Evolutionary conservation across 2,888 invertebrate species (phyloP).

Genomic region (Hydraecia micacea): DNA sequence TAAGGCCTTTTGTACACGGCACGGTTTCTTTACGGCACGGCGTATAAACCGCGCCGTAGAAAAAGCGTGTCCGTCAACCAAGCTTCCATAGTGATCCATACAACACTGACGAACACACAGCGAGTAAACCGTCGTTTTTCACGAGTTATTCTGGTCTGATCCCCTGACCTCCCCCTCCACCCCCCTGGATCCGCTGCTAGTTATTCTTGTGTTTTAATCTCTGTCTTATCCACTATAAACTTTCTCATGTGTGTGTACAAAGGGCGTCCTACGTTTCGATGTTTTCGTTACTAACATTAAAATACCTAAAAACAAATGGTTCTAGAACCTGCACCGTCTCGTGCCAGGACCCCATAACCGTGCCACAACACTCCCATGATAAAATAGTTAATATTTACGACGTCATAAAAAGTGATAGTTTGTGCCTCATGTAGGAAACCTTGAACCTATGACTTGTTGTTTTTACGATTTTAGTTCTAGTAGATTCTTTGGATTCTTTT

Average conservation of each 20-base stretch:
- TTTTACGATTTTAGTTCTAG: constrained; percentile 18
- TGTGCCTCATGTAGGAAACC: constrained; percentile 32
- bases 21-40: no score
- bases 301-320: constrained; percentile 30
- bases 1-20: not conserved
- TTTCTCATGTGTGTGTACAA: not conserved
- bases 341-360: constrained; percentile 53
- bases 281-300: not conserved
- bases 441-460: constrained; percentile 36
- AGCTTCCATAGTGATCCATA: not conserved
- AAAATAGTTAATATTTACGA: constrained; percentile 57
- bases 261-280: not conserved
- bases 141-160: no score
- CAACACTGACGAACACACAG: not conserved
- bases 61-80: not conserved
- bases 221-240: no score
- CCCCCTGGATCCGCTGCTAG: no score
- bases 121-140: not conserved
- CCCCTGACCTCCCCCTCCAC: no score
- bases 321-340: constrained; percentile 32
- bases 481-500: not conserved
- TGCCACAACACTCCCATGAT: constrained; percentile 55
- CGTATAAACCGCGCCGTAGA: not conserved
- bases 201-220: no score
- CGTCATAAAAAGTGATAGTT: constrained; percentile 52